Percentiles rank a stretch among this genome's conserved stretches.
Conservation (phyloP, 2,797 vertebrate species). For the Oceanodroma leucorhoa region DNA sequence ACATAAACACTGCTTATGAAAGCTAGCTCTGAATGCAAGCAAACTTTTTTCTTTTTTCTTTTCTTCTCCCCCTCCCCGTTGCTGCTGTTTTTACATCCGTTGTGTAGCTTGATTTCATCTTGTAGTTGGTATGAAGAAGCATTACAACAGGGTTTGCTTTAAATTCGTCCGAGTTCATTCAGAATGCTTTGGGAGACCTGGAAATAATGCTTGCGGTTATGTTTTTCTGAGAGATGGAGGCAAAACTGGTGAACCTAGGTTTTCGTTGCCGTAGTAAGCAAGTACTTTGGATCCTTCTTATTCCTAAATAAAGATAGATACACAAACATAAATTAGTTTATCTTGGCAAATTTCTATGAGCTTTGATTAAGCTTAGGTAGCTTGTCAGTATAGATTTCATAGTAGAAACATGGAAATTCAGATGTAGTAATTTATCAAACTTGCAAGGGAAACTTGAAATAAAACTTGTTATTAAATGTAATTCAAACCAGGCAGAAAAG, state of each 20-base stretch:
- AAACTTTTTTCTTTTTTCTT: no score
- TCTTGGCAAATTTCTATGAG: not conserved
- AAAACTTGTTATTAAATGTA: not conserved
- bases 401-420: not conserved
- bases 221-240: not conserved
- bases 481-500: not conserved
- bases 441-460: not conserved
- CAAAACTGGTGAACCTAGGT: not conserved
- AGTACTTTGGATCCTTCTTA: not conserved
- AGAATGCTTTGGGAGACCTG: not conserved
- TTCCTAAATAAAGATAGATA: not conserved
- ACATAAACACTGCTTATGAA: accelerated
- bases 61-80: not conserved
- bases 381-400: not conserved
- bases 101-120: not conserved
- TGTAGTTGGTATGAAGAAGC: not conserved
- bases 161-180: not conserved
- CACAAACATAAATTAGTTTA: not conserved
- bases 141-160: not conserved
- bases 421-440: not conserved
- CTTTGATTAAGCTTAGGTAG: not conserved
- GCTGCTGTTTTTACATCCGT: not conserved
- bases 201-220: not conserved
- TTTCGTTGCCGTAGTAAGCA: not conserved
- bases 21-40: not conserved